Base-by-base conservation (phyloP, 2,888 invertebrate genomes). In the Pilophorus perplexus region DNA sequence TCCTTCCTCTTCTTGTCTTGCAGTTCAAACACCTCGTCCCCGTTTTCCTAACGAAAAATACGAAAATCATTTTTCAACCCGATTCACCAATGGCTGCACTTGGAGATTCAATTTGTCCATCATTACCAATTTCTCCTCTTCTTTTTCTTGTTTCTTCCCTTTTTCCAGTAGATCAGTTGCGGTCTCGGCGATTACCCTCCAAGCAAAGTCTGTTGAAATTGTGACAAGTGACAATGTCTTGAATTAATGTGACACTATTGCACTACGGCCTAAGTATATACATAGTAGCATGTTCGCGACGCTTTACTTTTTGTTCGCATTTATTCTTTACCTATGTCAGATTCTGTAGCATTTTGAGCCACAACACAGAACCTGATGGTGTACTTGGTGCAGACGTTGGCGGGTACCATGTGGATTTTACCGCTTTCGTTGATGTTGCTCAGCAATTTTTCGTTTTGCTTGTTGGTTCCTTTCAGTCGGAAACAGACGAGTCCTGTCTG, bases 321-420 rank as follows among this genome's bases (percentile, higher is more conserved):
- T 33, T 33, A 12, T 8, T 33, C 6, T 77, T 77, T 77, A 88
- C 89, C 87, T 69, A 92, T 87, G 75, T 92, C 91, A 66, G 85
- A 86, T 50, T 90, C 87, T 0, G 85, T 86, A 6, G 96, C 92
- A 76, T 93, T 87, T 76, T 94, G 93, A 2, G 94, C 87, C 44
- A 93, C 92, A 0, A 95, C 90, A 75, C 95, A 96, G 80, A 98
- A 98, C 66, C 96, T 82, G 73, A 96, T 94, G 55, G 94, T 90
- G 76, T 89, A 96, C 74, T 87, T 86, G 54, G 94, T 93, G 74
- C 91, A 89, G 18, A 95, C 88, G 46, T 85, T 86, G 0, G 96
- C 92, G 0, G 96, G 96, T 10, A 96, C 96, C 96, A 98, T 97
- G 77, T 98, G 97, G 69, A 98, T 80, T 77, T 90, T 90, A 12